Evolutionary conservation across 2,797 vertebrate species (phyloP).

Genomic region (Eulemur coronatus): DNA sequence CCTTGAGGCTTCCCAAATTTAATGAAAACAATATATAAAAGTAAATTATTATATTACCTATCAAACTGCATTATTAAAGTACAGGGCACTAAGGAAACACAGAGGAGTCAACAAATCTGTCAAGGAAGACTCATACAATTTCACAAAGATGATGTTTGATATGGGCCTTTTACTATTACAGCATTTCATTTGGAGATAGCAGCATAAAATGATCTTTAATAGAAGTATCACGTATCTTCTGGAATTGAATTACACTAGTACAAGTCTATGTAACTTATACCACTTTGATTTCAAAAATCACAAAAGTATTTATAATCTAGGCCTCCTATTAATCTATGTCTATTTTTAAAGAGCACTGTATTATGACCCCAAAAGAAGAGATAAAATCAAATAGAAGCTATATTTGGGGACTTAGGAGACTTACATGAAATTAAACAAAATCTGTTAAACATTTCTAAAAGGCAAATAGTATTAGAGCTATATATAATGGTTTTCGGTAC

Average conservation of each 20-base stretch:
- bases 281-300: constrained; percentile 20
- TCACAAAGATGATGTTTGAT: background rate
- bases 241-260: background rate
- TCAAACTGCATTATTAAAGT: background rate
- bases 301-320: background rate
- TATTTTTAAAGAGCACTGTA: constrained; percentile 44
- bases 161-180: background rate
- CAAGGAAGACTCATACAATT: background rate
- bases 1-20: background rate
- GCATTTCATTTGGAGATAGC: background rate
- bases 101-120: background rate
- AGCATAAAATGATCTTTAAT: background rate
- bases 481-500: background rate
- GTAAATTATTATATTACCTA: background rate
- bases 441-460: constrained; percentile 21
- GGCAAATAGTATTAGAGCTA: background rate
- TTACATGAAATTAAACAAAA: constrained; percentile 19
- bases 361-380: background rate
- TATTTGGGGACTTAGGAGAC: background rate
- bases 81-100: background rate
- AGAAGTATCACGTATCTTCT: background rate
- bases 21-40: background rate
- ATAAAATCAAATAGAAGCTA: constrained; percentile 6
- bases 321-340: constrained; percentile 11
- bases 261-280: background rate